Evolutionary conservation across 2,113 vertebrate genomes (phyloP).

Genomic region (Eptesicus fuscus): DNA sequence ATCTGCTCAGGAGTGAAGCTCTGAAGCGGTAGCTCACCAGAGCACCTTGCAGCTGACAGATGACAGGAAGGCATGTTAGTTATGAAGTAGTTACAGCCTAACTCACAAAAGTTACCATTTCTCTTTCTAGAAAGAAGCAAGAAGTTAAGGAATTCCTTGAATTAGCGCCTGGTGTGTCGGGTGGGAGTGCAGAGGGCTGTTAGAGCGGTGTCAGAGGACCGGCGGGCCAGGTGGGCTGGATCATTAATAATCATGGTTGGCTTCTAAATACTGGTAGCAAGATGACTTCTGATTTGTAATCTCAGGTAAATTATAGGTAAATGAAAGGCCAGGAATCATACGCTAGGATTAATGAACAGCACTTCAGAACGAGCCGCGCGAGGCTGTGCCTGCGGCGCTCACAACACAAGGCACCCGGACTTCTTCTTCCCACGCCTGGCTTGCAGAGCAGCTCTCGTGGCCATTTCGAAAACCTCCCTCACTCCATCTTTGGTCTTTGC

Average conservation of each 20-base stretch:
- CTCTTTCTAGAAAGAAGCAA: constrained; percentile 85
- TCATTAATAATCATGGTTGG: constrained; percentile 86
- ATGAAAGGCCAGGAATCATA: constrained; percentile 89
- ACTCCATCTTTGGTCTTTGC: constrained; percentile 91
- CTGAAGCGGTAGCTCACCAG: constrained; percentile 77
- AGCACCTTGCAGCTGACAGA: constrained; percentile 78
- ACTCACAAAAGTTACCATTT: constrained; percentile 84
- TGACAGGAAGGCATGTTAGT: constrained; percentile 80
- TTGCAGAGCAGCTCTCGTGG: constrained; percentile 90
- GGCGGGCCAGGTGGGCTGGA: constrained; percentile 82
- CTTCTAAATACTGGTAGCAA: constrained; percentile 91
- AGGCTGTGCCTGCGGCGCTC: constrained; percentile 84
- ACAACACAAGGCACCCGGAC: constrained; percentile 88
- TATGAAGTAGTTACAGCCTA: constrained; percentile 86
- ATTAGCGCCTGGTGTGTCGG: constrained; percentile 83
- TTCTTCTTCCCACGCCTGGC: constrained; percentile 88
- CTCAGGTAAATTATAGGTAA: constrained; percentile 89
- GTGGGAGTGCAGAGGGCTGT: constrained; percentile 84
- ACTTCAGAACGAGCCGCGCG: constrained; percentile 85
- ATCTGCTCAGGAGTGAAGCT: constrained; percentile 69
- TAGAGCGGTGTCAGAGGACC: constrained; percentile 83
- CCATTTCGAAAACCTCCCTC: constrained; percentile 90
- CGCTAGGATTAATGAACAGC: constrained; percentile 90
- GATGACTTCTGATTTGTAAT: constrained; percentile 87
- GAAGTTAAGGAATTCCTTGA: constrained; percentile 84